Conservation (phyloP, 2,888 invertebrate genomes). For the Drosophila rellima region DNA sequence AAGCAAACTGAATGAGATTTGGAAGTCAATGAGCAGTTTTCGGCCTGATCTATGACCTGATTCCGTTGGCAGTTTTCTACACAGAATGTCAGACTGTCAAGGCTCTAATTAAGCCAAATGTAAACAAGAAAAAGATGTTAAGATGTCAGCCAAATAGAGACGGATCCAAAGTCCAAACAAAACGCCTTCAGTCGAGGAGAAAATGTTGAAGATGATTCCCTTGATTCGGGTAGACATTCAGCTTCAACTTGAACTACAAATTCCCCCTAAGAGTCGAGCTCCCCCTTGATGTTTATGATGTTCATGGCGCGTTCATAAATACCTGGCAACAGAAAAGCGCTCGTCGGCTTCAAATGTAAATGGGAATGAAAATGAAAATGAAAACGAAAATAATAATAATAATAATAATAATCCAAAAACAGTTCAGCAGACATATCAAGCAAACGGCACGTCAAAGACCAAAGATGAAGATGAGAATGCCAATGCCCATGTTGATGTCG, state of each 20-base stretch:
- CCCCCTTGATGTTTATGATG: slow-evolving; percentile 22
- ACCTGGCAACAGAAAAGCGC: slow-evolving; percentile 53
- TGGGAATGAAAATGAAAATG: slow-evolving; percentile 31
- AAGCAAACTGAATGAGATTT: neutral
- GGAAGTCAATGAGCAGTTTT: neutral
- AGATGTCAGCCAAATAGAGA: slow-evolving; percentile 42
- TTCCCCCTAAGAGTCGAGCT: neutral
- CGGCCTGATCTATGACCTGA: slow-evolving; percentile 9
- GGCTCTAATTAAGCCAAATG: slow-evolving; percentile 65
- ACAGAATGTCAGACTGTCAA: slow-evolving; percentile 20
- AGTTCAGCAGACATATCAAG: slow-evolving; percentile 62
- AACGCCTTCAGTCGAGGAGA: neutral
- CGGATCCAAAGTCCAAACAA: slow-evolving; percentile 32
- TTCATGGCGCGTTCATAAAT: slow-evolving; percentile 58
- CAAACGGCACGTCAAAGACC: slow-evolving; percentile 41
- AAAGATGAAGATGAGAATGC: slow-evolving; percentile 3
- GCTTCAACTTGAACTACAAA: neutral
- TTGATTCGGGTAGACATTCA: slow-evolving; percentile 15
- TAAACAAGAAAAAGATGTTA: slow-evolving; percentile 60
- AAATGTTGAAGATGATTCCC: neutral
- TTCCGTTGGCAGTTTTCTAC: neutral
- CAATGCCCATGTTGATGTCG: slow-evolving; percentile 4
- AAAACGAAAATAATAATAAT: slow-evolving; percentile 51
- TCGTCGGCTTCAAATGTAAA: slow-evolving; percentile 30
- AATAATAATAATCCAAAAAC: slow-evolving; percentile 69